Evolutionary conservation across 2,113 vertebrate species (phyloP).

Genomic region (Dipodomys ordii): DNA sequence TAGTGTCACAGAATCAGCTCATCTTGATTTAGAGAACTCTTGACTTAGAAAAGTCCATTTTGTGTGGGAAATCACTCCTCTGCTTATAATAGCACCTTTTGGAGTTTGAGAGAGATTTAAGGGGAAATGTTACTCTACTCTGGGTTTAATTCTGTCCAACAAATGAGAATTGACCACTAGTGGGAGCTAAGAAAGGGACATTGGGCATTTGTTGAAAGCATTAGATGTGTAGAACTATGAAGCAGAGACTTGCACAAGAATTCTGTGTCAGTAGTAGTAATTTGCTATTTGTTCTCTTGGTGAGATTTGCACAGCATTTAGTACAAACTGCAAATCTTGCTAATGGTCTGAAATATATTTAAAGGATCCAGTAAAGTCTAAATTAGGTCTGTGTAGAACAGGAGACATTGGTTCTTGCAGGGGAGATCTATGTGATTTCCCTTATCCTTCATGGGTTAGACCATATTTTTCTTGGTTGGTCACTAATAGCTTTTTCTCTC

Average conservation of each 20-base stretch:
- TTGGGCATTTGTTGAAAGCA: neutral
- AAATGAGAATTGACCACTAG: neutral
- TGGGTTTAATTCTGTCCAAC: constrained; percentile 2
- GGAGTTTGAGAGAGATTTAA: neutral
- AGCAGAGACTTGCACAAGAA: constrained; percentile 42
- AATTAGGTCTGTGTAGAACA: neutral
- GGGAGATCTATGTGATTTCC: constrained; percentile 49
- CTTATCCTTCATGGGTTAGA: neutral
- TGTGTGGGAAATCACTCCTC: constrained; percentile 4
- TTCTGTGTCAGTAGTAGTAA: neutral
- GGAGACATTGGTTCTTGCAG: neutral
- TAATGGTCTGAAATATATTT: constrained; percentile 42
- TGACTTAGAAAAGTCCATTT: neutral
- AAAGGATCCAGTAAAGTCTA: constrained; percentile 36
- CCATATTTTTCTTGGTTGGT: constrained; percentile 19
- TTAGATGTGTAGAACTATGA: neutral
- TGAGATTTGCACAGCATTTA: constrained; percentile 46
- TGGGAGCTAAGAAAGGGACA: neutral
- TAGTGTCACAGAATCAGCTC: neutral
- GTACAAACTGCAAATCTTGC: constrained; percentile 59
- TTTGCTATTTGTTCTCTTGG: neutral
- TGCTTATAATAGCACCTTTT: constrained; percentile 12
- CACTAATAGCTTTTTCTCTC: constrained; percentile 42
- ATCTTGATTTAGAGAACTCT: neutral
- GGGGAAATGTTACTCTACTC: neutral